A percentile compares a stretch with the other conserved stretches of the same genome.
phyloP scores from a whole-genome alignment of 2,888 invertebrate species.

The Eustalomyia histrio region DNA sequence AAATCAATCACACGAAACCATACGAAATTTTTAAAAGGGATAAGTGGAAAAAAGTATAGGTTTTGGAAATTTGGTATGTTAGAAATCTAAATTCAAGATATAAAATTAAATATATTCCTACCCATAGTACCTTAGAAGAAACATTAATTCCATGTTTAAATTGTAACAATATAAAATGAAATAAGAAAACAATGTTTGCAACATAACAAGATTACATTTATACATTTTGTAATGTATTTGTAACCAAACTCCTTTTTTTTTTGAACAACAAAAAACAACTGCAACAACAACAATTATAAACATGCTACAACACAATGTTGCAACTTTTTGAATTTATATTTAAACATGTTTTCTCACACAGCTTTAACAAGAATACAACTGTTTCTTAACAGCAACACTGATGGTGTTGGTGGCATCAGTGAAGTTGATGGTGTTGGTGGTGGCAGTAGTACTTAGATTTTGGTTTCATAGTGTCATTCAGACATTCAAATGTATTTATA shows the following conservation, averaged over 20 bases:
- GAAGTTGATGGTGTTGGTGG: constrained; percentile 11
- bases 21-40: no score
- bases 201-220: constrained; percentile 3
- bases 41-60: no score
- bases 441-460: constrained; percentile 18
- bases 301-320: constrained; percentile 1
- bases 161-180: neutral
- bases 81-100: no score
- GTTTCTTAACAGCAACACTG: neutral
- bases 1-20: no score
- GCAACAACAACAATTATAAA: constrained; percentile 19
- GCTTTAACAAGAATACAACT: neutral
- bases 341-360: constrained; percentile 23
- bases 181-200: constrained; percentile 6
- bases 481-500: constrained; percentile 8
- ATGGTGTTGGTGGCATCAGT: constrained; percentile 1
- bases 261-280: constrained; percentile 6
- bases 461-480: constrained; percentile 19
- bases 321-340: constrained; percentile 37
- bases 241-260: constrained; percentile 27
- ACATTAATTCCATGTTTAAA: neutral
- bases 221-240: constrained; percentile 13
- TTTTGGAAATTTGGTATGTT: no score
- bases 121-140: neutral
- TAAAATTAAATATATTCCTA: neutral